phyloP scores from a whole-genome alignment of 2,113 vertebrate species.

The Piprites chloris region DNA sequence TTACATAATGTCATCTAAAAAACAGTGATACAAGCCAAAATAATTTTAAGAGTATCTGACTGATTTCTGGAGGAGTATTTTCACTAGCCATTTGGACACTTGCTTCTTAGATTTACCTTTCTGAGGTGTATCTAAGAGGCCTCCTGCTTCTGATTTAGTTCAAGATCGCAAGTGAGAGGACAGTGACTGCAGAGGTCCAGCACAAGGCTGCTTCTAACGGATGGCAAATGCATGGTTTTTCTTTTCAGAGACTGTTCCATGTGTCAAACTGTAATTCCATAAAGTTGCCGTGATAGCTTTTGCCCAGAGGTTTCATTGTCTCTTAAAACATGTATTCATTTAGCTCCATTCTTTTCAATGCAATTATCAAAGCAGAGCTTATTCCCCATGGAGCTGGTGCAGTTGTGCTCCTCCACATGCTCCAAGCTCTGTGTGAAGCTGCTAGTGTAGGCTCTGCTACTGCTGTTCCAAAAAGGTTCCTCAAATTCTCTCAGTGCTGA shows the following conservation, averaged over 20 bases:
- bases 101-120: neutral
- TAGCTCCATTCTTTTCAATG: neutral
- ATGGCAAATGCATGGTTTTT: neutral
- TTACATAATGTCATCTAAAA: conserved; percentile 5
- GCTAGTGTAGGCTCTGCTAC: conserved; percentile 21
- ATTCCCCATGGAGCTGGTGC: neutral
- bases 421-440: neutral
- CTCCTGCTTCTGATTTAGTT: neutral
- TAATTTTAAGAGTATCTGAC: neutral
- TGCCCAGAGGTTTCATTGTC: neutral
- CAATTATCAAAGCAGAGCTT: conserved; percentile 9
- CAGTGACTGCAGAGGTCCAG: neutral
- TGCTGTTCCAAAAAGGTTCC: neutral
- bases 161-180: neutral
- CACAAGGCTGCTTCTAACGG: neutral
- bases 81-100: neutral
- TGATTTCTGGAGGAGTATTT: neutral
- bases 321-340: neutral
- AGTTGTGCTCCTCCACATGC: neutral
- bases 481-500: neutral
- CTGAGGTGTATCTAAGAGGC: neutral
- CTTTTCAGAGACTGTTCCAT: neutral
- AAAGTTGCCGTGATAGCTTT: neutral
- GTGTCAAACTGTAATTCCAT: neutral
- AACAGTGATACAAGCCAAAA: neutral